Conservation (phyloP, 2,797 vertebrate species). For the Pseudochirops corinnae region DNA sequence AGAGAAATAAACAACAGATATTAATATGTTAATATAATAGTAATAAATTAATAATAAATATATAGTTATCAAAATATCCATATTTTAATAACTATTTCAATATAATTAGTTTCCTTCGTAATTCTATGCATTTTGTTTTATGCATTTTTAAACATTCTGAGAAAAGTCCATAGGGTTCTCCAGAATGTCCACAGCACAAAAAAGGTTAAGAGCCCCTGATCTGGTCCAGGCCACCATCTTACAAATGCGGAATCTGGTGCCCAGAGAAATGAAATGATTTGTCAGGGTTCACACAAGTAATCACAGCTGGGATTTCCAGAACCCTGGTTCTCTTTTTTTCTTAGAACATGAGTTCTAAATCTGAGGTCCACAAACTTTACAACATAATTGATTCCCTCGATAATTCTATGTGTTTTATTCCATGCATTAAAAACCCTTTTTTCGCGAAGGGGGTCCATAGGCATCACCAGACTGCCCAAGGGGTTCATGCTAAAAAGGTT, state of each 20-base stretch:
- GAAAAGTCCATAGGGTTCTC: neutral
- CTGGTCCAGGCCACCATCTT: neutral
- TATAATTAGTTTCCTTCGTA: neutral
- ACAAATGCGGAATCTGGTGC: neutral
- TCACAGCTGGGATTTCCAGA: neutral
- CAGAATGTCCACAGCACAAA: neutral
- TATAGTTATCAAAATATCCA: neutral
- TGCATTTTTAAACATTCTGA: neutral
- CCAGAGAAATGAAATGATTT: neutral
- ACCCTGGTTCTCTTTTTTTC: neutral
- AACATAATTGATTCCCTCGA: neutral
- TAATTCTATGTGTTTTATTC: neutral
- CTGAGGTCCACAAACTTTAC: neutral
- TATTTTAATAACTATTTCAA: neutral
- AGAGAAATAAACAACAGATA: neutral
- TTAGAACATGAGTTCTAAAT: neutral
- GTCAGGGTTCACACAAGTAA: neutral
- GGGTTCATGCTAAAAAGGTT: neutral
- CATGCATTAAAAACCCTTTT: neutral
- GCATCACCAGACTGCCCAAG: neutral
- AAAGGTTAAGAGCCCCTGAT: neutral
- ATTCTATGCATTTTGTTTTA: neutral
- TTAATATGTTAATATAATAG: neutral
- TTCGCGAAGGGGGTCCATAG: neutral
- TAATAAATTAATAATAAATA: neutral